Evolutionary conservation across 2,888 invertebrate genomes (phyloP), one percentile per base, ranked within the genome.

Genomic region (Ormyrus thymus): DNA sequence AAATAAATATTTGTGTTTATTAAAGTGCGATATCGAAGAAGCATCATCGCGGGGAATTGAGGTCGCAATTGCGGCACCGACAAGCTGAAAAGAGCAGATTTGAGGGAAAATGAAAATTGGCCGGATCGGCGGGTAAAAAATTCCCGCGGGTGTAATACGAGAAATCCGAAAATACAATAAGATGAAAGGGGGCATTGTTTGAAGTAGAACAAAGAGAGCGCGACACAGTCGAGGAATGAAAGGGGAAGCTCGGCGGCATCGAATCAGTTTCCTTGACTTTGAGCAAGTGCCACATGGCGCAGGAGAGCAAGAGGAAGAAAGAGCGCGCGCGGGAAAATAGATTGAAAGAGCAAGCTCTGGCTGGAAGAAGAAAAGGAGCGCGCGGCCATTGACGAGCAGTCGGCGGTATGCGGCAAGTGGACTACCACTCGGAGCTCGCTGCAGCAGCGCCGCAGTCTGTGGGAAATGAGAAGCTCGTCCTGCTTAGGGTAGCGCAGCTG

Each of bases 251-350:
- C 69, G 62, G 62, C 55, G 59, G 53, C 71, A 43, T 65, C 65
- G 71, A 71, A 72, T 78, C 77, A 72, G 77, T 72, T 78, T 78
- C 72, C 55, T 72, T 72, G 77, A 78, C 72, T 78, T 77, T 77
- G 71, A 77, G 65, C 65, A 65, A 76, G 69, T 76, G 69, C 76
- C 61, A 59, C 15, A 46, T 10, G 56, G 43, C 45, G 50, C 70
- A 15, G 45, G 13, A 7, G 9, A 48, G 58, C 43, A 13, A 53
- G 5, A 64, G 64, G 13, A 43, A 51, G 51, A 29, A 5, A 3
- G 46, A 1, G 65, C 13, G 43, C 13, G 43, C 43, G 15, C 7
- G 9, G 11, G 51, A 43, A 46, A 50, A 48, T 6, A 61, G 51
- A 46, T 7, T n/a, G 10, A 61, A 45, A 43, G 50, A 8, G 51